Percentiles rank a stretch among this genome's conserved stretches.
Conservation (phyloP, 2,888 invertebrate genomes). For the Drosophila pseudotakahashii region DNA sequence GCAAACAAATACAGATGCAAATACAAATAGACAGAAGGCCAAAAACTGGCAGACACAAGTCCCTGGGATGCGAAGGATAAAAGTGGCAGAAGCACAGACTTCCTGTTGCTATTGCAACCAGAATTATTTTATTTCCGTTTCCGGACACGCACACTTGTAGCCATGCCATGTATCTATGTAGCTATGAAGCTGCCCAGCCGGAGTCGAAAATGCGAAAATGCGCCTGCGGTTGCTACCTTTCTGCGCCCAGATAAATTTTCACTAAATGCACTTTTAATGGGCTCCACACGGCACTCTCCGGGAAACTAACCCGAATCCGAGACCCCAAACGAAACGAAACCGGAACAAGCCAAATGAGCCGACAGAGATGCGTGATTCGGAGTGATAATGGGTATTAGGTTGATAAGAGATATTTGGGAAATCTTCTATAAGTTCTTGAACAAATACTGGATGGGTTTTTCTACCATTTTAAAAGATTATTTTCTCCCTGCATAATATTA, state of each 20-base stretch:
- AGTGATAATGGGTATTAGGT: background rate
- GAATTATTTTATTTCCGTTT: constrained; percentile 81
- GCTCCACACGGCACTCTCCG: constrained; percentile 43
- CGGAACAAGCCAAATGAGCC: constrained; percentile 23
- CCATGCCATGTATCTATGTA: no score
- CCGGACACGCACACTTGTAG: constrained; percentile 65
- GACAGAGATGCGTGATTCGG: constrained; percentile 34
- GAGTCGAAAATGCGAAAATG: constrained; percentile 67
- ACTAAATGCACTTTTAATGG: constrained; percentile 80
- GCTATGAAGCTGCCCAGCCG: background rate
- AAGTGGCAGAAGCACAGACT: constrained; percentile 19
- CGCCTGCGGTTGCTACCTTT: constrained; percentile 71
- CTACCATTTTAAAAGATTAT: no score
- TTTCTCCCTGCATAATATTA: no score
- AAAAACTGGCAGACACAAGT: constrained; percentile 10
- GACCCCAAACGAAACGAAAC: constrained; percentile 15
- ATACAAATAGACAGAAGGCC: constrained; percentile 25
- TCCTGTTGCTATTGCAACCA: constrained; percentile 55
- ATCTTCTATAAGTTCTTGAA: no score
- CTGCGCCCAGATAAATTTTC: constrained; percentile 70
- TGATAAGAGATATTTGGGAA: background rate
- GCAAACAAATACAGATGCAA: constrained; percentile 15
- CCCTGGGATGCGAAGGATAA: constrained; percentile 17
- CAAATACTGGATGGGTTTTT: no score
- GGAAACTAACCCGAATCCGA: constrained; percentile 38